Evolutionary conservation across 2,797 vertebrate species (phyloP), one percentile per base, ranked within the genome.

Genomic region (Atherinosoma microstoma): DNA sequence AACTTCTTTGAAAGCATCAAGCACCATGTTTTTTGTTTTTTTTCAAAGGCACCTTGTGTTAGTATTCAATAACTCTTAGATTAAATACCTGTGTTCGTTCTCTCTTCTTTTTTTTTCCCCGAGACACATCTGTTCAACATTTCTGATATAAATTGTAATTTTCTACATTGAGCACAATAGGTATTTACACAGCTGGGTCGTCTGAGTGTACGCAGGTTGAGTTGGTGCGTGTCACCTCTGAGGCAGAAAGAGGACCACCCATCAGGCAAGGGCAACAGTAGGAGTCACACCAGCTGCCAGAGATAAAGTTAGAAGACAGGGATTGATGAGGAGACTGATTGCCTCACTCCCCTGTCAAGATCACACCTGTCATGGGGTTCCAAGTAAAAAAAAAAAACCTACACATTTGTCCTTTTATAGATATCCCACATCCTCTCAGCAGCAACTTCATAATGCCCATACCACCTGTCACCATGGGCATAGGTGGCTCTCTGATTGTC

Each of bases 281-380:
- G 92, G 90, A 90, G 90, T 87, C 88, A 89, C 77, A 87, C 87
- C 94, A 95, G 91, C 92, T 94, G 93, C 93, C 93, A 94, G 80
- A 89, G 86, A 84, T 87, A 75, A 81, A 86, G 91, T 87, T 83
- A 79, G 90, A 90, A 84, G 92, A 94, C 85, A 89, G 83, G 80
- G 89, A 93, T 93, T 94, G 92, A 95, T 92, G 90, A 92, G 86
- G 89, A 92, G 87, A 84, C 85, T 90, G 91, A 94, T 91, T 86
- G 86, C 80, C 82, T 77, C 72, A 76, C 86, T 92, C 90, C 86
- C 91, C 91, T 90, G 92, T 93, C 89, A 93, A 82, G 90, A 89
- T 87, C 90, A 90, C 91, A 94, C 91, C 93, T 94, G 93, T 92
- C 91, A 89, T 56, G 76, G 76, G 63, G 79, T 75, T 73, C 81